Evolutionary conservation across 2,888 invertebrate species (phyloP).

Genomic region (Leptopterna dolabrata): DNA sequence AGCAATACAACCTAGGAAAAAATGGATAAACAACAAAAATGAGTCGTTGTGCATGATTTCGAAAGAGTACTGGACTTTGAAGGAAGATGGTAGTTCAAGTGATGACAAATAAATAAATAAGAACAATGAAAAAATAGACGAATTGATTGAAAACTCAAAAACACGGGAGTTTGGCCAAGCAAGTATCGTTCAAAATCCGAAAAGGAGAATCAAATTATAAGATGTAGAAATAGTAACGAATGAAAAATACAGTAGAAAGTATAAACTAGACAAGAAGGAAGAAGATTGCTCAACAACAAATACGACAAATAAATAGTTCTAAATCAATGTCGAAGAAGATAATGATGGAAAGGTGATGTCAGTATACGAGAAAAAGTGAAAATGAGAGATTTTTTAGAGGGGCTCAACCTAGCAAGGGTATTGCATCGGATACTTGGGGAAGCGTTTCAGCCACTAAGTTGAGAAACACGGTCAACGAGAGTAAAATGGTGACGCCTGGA

Average conservation of each 20-base stretch:
- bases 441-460: constrained; percentile 97
- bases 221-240: background rate
- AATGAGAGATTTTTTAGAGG: constrained; percentile 61
- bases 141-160: background rate
- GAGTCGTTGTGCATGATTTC: too few relatives aligned
- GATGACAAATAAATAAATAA: too few relatives aligned
- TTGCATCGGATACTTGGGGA: constrained; percentile 77
- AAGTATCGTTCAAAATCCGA: background rate
- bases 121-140: too few relatives aligned
- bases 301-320: constrained; percentile 11
- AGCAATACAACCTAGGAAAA: background rate
- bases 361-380: constrained; percentile 55
- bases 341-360: constrained; percentile 32
- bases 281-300: constrained; percentile 2
- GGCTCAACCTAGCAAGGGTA: constrained; percentile 72
- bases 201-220: background rate
- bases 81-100: too few relatives aligned
- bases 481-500: constrained; percentile 95
- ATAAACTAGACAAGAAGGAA: constrained; percentile 4
- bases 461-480: constrained; percentile 97
- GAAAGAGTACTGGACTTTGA: too few relatives aligned
- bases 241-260: background rate
- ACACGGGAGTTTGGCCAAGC: background rate
- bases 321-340: constrained; percentile 24
- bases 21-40: too few relatives aligned